Conservation (phyloP, 2,888 invertebrate species). For the Bibio marci region DNA sequence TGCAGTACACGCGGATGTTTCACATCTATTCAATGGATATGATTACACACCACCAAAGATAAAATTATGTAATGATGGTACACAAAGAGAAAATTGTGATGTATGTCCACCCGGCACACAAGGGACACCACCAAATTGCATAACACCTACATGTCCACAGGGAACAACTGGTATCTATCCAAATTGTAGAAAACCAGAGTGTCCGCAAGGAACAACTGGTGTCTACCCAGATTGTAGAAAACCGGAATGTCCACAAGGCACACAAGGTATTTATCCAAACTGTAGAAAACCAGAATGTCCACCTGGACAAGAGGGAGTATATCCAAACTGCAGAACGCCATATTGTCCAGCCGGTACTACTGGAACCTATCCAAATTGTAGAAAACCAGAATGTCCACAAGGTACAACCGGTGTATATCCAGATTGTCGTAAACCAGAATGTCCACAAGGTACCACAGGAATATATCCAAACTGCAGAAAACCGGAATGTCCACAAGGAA, state of each 20-base stretch:
- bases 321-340: slow-evolving; percentile 1
- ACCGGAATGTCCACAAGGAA: slow-evolving; percentile 3
- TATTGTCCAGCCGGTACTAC: neutral
- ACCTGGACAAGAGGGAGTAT: neutral
- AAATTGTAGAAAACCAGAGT: neutral
- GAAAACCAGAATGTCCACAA: slow-evolving; percentile 1
- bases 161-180: neutral
- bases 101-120: neutral
- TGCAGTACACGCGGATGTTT: slow-evolving; percentile 1
- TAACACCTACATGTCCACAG: neutral
- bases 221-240: neutral
- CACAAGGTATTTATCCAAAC: slow-evolving; percentile 1
- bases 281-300: slow-evolving; percentile 3
- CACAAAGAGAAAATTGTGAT: slow-evolving; percentile 4
- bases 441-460: slow-evolving; percentile 1
- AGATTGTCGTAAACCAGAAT: neutral
- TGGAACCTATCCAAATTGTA: slow-evolving; percentile 1
- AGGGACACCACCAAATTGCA: neutral
- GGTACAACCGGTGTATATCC: slow-evolving; percentile 2
- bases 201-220: neutral
- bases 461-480: slow-evolving; percentile 1
- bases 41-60: neutral
- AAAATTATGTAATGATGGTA: slow-evolving; percentile 4
- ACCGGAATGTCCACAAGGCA: slow-evolving; percentile 1
- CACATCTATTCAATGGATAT: slow-evolving; percentile 3